These are phyloP conservation scores for Campopleginae sp. DNA, from an alignment of 2,888 invertebrate species.

Conservation along the genomic window DNA sequence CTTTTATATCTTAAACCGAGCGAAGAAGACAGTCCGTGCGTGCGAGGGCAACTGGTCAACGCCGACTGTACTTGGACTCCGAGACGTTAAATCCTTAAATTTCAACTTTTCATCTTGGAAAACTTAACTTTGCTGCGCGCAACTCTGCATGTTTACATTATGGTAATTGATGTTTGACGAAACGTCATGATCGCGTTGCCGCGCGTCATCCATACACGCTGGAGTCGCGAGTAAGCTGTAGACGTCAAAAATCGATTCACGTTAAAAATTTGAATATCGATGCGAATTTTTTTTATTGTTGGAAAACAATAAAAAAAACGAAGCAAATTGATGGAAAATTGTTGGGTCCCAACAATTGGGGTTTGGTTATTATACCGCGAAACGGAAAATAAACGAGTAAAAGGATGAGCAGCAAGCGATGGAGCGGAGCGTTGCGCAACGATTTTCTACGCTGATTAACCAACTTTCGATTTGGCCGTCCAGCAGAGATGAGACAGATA, in stretches of 20 bases:
- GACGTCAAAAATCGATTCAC: no score
- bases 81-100: no score
- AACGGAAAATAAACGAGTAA: no score
- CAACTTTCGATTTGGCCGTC: conserved; percentile 25
- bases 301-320: no score
- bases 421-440: neutral
- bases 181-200: conserved; percentile 61
- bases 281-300: neutral
- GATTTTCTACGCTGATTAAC: conserved; percentile 10
- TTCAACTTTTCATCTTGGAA: neutral
- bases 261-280: no score
- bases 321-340: no score
- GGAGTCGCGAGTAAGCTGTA: no score
- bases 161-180: conserved; percentile 79
- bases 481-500: conserved; percentile 30
- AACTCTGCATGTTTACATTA: conserved; percentile 79
- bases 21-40: conserved; percentile 57
- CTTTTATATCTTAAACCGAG: conserved; percentile 61
- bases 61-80: conserved; percentile 52
- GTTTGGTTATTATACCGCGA: no score
- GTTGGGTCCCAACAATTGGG: no score
- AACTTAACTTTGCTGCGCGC: neutral
- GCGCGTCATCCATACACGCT: conserved; percentile 9
- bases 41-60: conserved; percentile 34
- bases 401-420: no score